Evolutionary conservation across 2,797 vertebrate genomes (phyloP).

Genomic region (Vultur gryphus): DNA sequence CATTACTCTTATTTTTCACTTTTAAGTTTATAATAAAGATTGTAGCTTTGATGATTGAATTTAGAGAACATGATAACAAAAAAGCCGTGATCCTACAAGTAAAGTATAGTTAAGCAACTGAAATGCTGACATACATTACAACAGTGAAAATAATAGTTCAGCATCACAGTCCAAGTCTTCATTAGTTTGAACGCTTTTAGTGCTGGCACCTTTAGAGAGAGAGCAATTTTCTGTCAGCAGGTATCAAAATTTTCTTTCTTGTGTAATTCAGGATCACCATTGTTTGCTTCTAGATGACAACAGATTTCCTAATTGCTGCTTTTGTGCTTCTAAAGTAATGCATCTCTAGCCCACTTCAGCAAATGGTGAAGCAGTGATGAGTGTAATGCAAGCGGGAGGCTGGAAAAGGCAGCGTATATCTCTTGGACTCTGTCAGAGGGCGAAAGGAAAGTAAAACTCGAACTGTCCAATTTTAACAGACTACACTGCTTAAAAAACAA

Average conservation of each 20-base stretch:
- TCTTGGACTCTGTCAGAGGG: background rate
- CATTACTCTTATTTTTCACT: background rate
- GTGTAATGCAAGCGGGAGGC: background rate
- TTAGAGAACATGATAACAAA: background rate
- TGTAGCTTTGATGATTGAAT: background rate
- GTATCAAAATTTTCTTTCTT: background rate
- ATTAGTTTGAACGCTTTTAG: background rate
- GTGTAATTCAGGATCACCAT: background rate
- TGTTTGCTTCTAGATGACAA: background rate
- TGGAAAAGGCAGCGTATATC: background rate
- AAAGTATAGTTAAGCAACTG: background rate
- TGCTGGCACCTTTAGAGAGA: background rate
- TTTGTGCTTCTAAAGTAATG: background rate
- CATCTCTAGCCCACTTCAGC: background rate
- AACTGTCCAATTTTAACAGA: background rate
- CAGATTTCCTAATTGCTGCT: background rate
- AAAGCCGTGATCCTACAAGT: background rate
- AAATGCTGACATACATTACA: background rate
- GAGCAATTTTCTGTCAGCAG: background rate
- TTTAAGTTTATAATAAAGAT: background rate
- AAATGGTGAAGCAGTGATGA: background rate
- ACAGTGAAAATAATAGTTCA: background rate
- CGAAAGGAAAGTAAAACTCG: background rate
- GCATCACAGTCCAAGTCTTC: background rate
- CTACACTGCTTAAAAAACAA: background rate